A percentile compares a stretch with the other conserved stretches of the same genome.
Evolutionary conservation across 1,140 invertebrate species (phyloP).

Genomic region (Drosophila varians): DNA sequence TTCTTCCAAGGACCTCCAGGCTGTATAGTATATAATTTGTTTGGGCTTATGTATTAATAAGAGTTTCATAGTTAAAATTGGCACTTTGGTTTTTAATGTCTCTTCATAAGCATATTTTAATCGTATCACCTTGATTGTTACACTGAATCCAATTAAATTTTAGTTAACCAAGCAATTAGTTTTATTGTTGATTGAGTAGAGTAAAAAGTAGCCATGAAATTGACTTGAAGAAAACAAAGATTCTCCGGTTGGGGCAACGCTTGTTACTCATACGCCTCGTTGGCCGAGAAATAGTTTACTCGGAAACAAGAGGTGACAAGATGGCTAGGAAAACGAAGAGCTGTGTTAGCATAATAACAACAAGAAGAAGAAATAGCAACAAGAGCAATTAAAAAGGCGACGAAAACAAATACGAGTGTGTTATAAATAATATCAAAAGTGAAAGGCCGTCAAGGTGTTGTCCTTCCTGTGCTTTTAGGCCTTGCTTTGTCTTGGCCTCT

Average conservation of each 20-base stretch:
- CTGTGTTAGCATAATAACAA: conserved; percentile 35
- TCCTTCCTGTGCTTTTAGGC: background rate
- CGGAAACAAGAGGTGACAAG: background rate
- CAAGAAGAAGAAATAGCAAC: conserved; percentile 23
- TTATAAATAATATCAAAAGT: conserved; percentile 69
- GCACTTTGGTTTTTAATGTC: too few relatives aligned
- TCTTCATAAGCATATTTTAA: too few relatives aligned
- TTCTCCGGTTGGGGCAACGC: background rate
- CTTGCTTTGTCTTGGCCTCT: too few relatives aligned
- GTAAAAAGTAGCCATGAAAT: too few relatives aligned
- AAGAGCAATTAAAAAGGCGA: conserved; percentile 61
- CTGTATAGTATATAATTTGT: background rate
- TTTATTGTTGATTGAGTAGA: too few relatives aligned
- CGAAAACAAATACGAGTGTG: conserved; percentile 61
- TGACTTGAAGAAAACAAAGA: background rate
- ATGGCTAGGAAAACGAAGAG: conserved; percentile 26
- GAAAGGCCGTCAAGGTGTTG: conserved; percentile 44
- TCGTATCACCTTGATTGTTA: too few relatives aligned
- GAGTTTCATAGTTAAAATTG: too few relatives aligned
- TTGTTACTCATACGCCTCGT: conserved; percentile 8
- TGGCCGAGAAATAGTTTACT: conserved; percentile 18
- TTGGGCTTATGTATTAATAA: background rate
- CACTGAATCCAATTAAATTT: too few relatives aligned
- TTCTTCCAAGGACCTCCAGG: background rate
- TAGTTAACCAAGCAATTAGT: too few relatives aligned